Conservation (phyloP, 2,113 vertebrate species). For the Laticauda laticaudata region DNA sequence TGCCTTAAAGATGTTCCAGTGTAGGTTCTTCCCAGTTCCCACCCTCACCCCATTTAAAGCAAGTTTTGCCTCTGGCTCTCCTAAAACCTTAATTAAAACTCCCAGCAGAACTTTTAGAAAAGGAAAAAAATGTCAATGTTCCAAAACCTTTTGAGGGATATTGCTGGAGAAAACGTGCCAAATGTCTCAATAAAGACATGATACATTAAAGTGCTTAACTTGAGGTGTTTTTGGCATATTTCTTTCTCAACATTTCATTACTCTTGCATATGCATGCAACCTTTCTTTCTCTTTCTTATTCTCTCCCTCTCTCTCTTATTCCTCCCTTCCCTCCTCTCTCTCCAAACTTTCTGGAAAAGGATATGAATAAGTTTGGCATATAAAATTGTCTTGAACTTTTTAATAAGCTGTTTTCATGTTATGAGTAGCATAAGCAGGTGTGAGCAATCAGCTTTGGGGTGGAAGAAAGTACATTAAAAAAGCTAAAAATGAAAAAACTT, state of each 20-base stretch:
- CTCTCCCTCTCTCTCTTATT: background rate
- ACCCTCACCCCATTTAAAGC: slow-evolving; percentile 49
- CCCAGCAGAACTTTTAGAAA: slow-evolving; percentile 45
- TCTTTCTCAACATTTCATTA: slow-evolving; percentile 42
- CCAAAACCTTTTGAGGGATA: slow-evolving; percentile 60
- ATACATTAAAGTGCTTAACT: slow-evolving; percentile 51
- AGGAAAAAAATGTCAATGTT: slow-evolving; percentile 25
- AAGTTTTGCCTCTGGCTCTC: slow-evolving; percentile 61
- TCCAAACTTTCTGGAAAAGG: background rate
- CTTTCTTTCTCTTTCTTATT: background rate
- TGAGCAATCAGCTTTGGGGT: background rate
- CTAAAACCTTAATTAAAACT: slow-evolving; percentile 69
- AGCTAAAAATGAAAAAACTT: background rate
- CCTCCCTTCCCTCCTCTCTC: background rate
- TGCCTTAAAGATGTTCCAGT: slow-evolving; percentile 74
- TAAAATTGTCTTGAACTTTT: background rate
- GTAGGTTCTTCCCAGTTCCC: slow-evolving; percentile 45
- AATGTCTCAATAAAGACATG: slow-evolving; percentile 58
- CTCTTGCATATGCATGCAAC: background rate
- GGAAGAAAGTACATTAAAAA: background rate
- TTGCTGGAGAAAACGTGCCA: slow-evolving; percentile 60
- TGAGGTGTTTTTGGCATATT: slow-evolving; percentile 48
- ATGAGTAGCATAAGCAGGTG: background rate
- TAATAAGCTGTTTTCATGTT: background rate
- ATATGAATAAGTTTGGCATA: background rate